Conservation (phyloP, 1,140 invertebrate species). For the Artemia franciscana region DNA sequence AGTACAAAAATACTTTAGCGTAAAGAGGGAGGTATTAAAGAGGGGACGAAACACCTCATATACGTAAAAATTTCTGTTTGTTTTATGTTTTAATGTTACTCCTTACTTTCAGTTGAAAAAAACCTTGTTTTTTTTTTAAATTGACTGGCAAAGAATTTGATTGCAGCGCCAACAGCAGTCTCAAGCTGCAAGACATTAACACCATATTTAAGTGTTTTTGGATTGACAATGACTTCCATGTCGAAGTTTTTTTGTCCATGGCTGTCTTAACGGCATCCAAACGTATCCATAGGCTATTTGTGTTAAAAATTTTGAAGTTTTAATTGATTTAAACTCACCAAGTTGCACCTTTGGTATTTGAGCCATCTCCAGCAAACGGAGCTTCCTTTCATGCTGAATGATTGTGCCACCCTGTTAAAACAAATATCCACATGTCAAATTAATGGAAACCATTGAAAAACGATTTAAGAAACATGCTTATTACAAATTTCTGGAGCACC, state of each 20-base stretch:
- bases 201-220: constrained; percentile 71
- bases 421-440: too few species aligned
- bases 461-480: too few species aligned
- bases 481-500: too few species aligned
- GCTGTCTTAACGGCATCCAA: constrained; percentile 66
- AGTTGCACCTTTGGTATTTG: constrained; percentile 95
- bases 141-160: constrained; percentile 96
- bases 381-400: constrained; percentile 84
- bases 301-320: constrained; percentile 99
- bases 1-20: too few species aligned
- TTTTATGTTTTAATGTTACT: too few species aligned
- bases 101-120: too few species aligned
- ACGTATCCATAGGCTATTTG: constrained; percentile 96
- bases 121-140: too few species aligned
- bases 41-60: too few species aligned
- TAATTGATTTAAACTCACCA: constrained; percentile 95
- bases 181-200: constrained; percentile 89
- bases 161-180: constrained; percentile 93
- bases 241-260: constrained; percentile 54
- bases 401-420: constrained; percentile 93
- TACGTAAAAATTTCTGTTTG: too few species aligned
- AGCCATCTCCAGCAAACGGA: constrained; percentile 91
- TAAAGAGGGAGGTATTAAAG: too few species aligned
- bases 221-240: constrained; percentile 96
- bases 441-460: too few species aligned